Conservation (phyloP, 2,888 invertebrate species). For the Pammene aurita region DNA sequence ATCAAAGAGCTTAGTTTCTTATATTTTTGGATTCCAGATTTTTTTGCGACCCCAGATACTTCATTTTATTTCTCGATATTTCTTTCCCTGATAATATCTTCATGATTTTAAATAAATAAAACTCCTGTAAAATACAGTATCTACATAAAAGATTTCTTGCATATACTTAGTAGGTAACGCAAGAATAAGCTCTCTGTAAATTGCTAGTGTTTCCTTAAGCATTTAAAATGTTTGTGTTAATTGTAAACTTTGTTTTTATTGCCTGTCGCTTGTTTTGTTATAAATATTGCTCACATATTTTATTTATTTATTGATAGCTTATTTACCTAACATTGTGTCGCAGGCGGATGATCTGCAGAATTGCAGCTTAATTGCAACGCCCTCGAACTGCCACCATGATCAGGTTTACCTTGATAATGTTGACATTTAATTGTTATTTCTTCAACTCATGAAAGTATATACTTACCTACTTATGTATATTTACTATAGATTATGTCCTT, state of each 20-base stretch:
- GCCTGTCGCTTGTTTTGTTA: slow-evolving; percentile 15
- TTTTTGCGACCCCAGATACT: too few species aligned
- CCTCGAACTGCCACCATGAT: neutral
- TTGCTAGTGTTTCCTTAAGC: slow-evolving; percentile 23
- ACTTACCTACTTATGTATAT: too few species aligned
- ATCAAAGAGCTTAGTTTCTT: too few species aligned
- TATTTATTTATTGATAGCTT: slow-evolving; percentile 9
- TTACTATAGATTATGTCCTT: too few species aligned
- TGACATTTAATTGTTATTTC: neutral
- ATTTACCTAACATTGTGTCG: neutral
- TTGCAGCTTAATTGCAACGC: neutral
- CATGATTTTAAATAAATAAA: slow-evolving; percentile 3
- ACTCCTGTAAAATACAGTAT: slow-evolving; percentile 16
- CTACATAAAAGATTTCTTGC: slow-evolving; percentile 5
- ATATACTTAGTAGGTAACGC: slow-evolving; percentile 1
- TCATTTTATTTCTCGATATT: too few species aligned
- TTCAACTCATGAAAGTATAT: too few species aligned
- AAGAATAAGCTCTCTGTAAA: slow-evolving; percentile 35
- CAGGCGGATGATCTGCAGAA: neutral
- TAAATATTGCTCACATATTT: slow-evolving; percentile 18
- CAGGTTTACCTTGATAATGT: neutral
- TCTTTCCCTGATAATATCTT: neutral
- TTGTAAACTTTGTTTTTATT: slow-evolving; percentile 12
- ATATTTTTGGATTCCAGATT: too few species aligned
- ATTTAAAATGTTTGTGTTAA: neutral